Evolutionary conservation across 2,797 vertebrate species (phyloP).

Genomic region (Lithobates pipiens): DNA sequence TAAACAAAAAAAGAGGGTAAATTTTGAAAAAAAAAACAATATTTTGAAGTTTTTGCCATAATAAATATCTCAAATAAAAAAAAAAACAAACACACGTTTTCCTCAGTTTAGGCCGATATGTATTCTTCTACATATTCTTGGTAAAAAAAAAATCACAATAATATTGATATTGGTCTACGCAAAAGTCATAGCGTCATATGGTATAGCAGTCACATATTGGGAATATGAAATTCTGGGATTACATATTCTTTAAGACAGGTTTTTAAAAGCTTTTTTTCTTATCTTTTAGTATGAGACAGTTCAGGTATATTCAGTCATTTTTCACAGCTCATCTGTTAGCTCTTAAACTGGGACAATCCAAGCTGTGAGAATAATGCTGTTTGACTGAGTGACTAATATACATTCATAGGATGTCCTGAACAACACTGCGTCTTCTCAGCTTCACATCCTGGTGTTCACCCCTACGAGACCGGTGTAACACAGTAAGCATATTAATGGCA

Average conservation of each 20-base stretch:
- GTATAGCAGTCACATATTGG: no score
- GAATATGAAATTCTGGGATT: no score
- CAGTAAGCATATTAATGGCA: conserved; percentile 22
- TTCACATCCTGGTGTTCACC: conserved; percentile 36
- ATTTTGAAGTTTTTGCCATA: no score
- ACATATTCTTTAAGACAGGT: neutral
- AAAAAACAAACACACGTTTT: no score
- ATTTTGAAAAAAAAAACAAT: no score
- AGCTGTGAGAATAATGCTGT: neutral
- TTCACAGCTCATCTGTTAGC: neutral
- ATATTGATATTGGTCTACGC: no score
- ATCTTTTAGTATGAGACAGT: neutral
- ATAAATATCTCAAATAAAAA: no score
- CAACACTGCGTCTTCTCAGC: conserved; percentile 24
- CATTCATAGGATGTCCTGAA: conserved; percentile 28
- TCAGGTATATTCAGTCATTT: neutral
- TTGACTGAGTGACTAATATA: conserved; percentile 1
- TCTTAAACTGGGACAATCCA: conserved; percentile 19
- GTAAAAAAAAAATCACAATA: no score
- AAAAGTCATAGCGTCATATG: no score
- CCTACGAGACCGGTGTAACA: neutral
- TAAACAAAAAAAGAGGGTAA: no score
- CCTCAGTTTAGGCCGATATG: no score
- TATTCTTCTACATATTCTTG: no score
- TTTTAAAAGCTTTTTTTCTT: neutral